Conservation (phyloP, 2,888 invertebrate genomes). For the Hemistola chrysoprasaria region DNA sequence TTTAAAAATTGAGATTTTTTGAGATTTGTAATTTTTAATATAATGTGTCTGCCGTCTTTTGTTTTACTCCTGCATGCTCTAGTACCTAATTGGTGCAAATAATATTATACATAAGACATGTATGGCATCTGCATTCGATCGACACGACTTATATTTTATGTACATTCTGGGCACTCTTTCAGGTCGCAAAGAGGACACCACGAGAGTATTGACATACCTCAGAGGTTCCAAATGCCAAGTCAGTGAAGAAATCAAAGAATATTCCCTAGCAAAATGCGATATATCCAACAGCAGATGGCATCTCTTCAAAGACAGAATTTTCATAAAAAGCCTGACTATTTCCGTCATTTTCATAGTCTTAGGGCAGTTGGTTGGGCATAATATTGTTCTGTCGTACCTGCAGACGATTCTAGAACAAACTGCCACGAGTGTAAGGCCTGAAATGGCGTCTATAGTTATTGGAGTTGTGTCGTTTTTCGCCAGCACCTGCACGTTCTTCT, state of each 20-base stretch:
- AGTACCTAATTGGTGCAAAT: too few relatives aligned
- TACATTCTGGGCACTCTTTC: too few relatives aligned
- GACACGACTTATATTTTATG: too few relatives aligned
- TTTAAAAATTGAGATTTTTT: too few relatives aligned
- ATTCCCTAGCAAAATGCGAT: conserved; percentile 23
- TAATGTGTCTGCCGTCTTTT: too few relatives aligned
- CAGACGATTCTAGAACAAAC: conserved; percentile 54
- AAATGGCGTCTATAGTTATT: conserved; percentile 48
- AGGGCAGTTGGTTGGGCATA: conserved; percentile 47
- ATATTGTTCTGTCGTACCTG: conserved; percentile 50
- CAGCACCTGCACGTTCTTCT: conserved; percentile 39
- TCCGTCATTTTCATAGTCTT: conserved; percentile 15
- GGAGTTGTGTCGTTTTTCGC: conserved; percentile 50
- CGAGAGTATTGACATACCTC: conserved; percentile 44
- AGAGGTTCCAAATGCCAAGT: conserved; percentile 48
- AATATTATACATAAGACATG: too few relatives aligned
- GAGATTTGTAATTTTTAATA: too few relatives aligned
- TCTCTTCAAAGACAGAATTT: conserved; percentile 8
- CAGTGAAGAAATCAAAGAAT: conserved; percentile 50
- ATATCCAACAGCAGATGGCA: conserved; percentile 5
- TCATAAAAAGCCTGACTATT: conserved; percentile 5
- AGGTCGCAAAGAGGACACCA: conserved; percentile 47
- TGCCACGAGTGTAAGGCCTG: conserved; percentile 45
- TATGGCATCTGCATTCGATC: too few relatives aligned
- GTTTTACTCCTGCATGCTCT: too few relatives aligned